Evolutionary conservation across 2,797 vertebrate genomes (phyloP).

Genomic region (Podarcis siculus): DNA sequence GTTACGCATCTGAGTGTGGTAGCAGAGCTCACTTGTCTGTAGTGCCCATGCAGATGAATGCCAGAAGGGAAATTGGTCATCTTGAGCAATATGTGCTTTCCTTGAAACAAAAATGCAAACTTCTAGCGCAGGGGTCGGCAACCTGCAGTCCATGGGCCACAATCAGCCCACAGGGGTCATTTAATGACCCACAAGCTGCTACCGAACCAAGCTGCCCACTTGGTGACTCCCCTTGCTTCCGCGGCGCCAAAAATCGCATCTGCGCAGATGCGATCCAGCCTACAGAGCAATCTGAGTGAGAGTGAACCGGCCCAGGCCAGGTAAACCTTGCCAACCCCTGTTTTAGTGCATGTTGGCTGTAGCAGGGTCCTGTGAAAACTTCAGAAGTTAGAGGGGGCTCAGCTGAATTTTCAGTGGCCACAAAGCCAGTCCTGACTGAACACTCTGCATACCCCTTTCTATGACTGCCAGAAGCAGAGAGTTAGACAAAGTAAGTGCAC

Average conservation of each 20-base stretch:
- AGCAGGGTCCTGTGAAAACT: background rate
- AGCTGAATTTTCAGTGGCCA: background rate
- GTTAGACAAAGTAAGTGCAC: background rate
- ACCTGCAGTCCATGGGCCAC: too few species aligned
- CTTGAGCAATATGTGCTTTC: background rate
- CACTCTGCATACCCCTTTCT: background rate
- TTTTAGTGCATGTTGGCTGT: background rate
- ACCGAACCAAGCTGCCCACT: accelerated
- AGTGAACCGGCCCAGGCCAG: too few species aligned
- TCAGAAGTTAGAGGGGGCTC: background rate
- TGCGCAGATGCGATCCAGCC: too few species aligned
- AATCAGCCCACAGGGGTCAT: too few species aligned
- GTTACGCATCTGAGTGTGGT: too few species aligned
- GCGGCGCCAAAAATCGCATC: too few species aligned
- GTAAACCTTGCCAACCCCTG: too few species aligned
- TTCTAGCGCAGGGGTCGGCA: background rate
- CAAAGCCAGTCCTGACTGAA: background rate
- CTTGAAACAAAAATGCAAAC: background rate
- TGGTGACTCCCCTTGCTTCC: too few species aligned
- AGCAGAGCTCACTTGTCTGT: too few species aligned
- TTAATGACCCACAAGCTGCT: too few species aligned
- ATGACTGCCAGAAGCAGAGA: background rate
- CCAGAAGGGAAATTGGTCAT: background rate
- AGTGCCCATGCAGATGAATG: background rate
- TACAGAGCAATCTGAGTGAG: too few species aligned